A percentile compares a stretch with the other conserved stretches of the same genome.
Conservation (phyloP, 2,797 vertebrate species). For the Helarctos malayanus region DNA sequence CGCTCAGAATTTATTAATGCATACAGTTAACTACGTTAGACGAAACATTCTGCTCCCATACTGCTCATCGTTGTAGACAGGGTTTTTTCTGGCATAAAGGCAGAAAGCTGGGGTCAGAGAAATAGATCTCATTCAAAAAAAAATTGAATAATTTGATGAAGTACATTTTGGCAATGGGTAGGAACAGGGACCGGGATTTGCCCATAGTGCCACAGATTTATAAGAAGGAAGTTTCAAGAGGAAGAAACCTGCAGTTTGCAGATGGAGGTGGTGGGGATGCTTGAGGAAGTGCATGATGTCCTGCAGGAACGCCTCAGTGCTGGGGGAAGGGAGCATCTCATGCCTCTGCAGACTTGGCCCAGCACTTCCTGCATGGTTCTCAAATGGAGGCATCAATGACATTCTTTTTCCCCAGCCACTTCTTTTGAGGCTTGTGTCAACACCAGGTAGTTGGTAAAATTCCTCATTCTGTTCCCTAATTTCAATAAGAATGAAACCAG, state of each 20-base stretch:
- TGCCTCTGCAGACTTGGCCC: neutral
- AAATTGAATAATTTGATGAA: slow-evolving; percentile 14
- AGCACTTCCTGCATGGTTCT: neutral
- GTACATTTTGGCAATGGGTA: neutral
- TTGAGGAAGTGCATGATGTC: rapidly evolving
- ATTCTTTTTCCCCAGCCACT: neutral
- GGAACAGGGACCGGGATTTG: neutral
- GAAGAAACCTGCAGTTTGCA: neutral
- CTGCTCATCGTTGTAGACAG: neutral
- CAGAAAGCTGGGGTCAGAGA: slow-evolving; percentile 12
- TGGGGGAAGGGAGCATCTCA: neutral
- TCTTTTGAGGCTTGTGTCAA: neutral
- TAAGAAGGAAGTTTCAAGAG: neutral
- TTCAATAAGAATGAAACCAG: slow-evolving; percentile 63
- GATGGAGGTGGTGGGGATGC: neutral
- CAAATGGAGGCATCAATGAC: neutral
- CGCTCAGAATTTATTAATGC: slow-evolving; percentile 45
- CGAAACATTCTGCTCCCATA: neutral
- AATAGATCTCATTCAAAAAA: slow-evolving; percentile 34
- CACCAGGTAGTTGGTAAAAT: neutral
- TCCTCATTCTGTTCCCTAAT: slow-evolving; percentile 56
- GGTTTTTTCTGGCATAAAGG: neutral
- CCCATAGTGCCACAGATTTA: neutral
- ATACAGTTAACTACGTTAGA: neutral
- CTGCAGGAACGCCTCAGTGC: rapidly evolving